phyloP scores from a whole-genome alignment of 2,113 vertebrate species.

The Lophura nycthemera region DNA sequence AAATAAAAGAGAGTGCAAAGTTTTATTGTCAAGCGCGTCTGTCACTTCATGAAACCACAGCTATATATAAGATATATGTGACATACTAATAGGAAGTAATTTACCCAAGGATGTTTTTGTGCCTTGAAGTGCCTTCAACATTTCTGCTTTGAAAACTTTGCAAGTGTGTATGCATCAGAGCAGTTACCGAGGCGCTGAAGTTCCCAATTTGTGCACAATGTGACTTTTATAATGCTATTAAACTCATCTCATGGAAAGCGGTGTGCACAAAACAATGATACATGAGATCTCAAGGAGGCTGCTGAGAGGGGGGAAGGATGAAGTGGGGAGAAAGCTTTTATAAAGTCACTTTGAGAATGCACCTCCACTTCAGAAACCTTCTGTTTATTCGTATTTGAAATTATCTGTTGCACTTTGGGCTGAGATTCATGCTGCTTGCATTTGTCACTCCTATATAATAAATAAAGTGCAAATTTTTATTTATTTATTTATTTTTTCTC shows the following conservation, averaged over 20 bases:
- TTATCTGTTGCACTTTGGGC: neutral
- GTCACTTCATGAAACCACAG: constrained; percentile 82
- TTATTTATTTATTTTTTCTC: neutral
- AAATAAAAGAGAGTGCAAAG: constrained; percentile 83
- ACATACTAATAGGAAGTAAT: constrained; percentile 87
- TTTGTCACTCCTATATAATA: neutral
- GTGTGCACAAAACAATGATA: constrained; percentile 77
- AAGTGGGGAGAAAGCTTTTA: constrained; percentile 47
- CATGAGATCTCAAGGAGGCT: constrained; percentile 73
- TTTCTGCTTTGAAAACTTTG: constrained; percentile 78
- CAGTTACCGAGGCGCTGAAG: constrained; percentile 63
- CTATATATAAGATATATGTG: constrained; percentile 87
- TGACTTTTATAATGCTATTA: constrained; percentile 85
- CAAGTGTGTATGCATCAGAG: constrained; percentile 77
- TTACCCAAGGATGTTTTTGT: constrained; percentile 86
- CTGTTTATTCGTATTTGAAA: constrained; percentile 37
- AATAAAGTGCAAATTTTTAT: neutral
- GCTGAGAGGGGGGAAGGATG: constrained; percentile 12
- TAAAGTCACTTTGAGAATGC: constrained; percentile 76
- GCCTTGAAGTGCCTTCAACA: constrained; percentile 83
- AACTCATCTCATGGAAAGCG: constrained; percentile 78
- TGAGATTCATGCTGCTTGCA: neutral
- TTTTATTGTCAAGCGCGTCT: constrained; percentile 83
- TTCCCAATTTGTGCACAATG: constrained; percentile 82
- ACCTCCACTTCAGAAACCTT: constrained; percentile 9